Base-by-base conservation (phyloP, 2,113 vertebrate species). In the Hepsetus odoe region DNA sequence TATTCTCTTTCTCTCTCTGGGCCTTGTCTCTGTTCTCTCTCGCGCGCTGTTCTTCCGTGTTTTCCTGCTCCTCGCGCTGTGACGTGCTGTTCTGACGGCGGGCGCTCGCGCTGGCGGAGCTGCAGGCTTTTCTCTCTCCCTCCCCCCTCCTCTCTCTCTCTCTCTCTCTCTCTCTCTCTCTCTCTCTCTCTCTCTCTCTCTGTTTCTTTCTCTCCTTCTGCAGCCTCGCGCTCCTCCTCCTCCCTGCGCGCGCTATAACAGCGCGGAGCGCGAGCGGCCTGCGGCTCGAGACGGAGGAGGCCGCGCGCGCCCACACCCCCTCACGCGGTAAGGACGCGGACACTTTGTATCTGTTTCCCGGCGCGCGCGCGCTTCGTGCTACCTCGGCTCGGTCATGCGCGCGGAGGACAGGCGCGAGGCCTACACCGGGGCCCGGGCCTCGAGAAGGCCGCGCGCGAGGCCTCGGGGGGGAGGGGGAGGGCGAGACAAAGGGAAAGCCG, bases 11-110 rank as follows among this genome's bases (percentile, higher is more conserved):
- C 51, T 55, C 51, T 55, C 51, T 55, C 51, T 5, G 9, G 51
- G 51, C 51, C 51, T 55, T 55, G 51, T 55, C n/a, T 55, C n/a
- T 3, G 51, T 22, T 22, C 51, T 18, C 46, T 49, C 46, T 55
- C 51, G 51, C 49, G 49, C 51, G 51, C 51, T 10, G 51, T 87
- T 89, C 94, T 96, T 96, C 94, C 95, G 94, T 93, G 91, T 95
- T 96, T 95, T 95, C 95, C 95, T 95, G 92, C 94, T 88, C 91
- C 92, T 94, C 89, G 89, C 93, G 93, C 94, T 92, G 95, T 97
- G 95, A 97, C 95, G 96, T 96, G 93, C 93, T 87, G 94, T 92
- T 93, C 94, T 96, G 95, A 95, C 95, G 95, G 95, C 95, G 93
- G 95, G 93, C 93, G 94, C 88, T 55, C 92, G 93, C 90, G 86